Percentiles rank a stretch among this genome's conserved stretches.
These are phyloP conservation scores for Beris chalybata DNA, from an alignment of 2,888 invertebrate genomes.

Conservation along the genomic window DNA sequence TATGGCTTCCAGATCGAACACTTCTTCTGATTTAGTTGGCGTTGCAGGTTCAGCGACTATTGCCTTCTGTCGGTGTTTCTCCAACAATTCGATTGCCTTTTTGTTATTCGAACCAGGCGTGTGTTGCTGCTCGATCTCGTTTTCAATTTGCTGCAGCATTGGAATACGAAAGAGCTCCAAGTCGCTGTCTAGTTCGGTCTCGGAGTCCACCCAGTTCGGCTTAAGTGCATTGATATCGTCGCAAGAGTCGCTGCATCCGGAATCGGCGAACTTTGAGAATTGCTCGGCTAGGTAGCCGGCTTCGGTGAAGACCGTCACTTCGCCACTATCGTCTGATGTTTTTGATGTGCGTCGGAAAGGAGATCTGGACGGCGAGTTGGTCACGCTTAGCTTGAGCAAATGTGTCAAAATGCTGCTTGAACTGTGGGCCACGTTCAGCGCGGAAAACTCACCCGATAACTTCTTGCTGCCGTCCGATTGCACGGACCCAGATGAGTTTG, in stretches of 20 bases:
- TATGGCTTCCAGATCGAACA: constrained; percentile 20
- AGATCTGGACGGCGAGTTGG: constrained; percentile 44
- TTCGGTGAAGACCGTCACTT: neutral
- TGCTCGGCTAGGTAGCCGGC: neutral
- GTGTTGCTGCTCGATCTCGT: neutral
- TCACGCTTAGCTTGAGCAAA: constrained; percentile 44
- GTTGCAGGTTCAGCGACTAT: no score
- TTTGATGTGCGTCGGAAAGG: constrained; percentile 34
- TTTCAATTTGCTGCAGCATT: constrained; percentile 42
- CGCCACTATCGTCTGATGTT: constrained; percentile 1
- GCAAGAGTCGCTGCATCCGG: constrained; percentile 43
- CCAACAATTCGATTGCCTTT: neutral
- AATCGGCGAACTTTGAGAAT: constrained; percentile 35
- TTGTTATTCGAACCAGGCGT: neutral
- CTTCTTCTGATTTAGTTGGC: neutral
- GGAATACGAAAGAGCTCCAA: constrained; percentile 46
- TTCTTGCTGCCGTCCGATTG: neutral
- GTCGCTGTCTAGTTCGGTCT: constrained; percentile 45
- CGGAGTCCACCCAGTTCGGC: constrained; percentile 43
- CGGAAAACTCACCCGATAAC: neutral
- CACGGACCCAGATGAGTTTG: neutral
- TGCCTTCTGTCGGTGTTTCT: neutral
- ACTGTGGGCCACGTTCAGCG: neutral
- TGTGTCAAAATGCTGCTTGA: constrained; percentile 6
- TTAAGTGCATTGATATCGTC: constrained; percentile 43